Evolutionary conservation across 2,888 invertebrate species (phyloP).

Genomic region (Erebia epiphron): DNA sequence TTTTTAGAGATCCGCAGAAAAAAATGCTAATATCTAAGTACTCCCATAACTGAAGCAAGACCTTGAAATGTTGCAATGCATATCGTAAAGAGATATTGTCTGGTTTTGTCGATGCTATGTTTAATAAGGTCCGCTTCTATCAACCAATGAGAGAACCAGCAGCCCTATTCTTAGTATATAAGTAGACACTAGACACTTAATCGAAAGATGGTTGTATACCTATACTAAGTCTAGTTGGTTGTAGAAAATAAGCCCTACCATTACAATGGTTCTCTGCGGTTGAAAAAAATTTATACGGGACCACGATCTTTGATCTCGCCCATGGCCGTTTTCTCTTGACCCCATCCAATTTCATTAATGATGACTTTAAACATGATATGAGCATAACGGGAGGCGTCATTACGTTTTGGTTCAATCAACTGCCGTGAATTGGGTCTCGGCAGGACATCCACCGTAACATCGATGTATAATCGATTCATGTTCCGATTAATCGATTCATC

Average conservation of each 20-base stretch:
- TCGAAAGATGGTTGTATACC: too few relatives aligned
- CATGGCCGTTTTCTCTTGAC: conserved; percentile 17
- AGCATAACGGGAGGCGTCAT: conserved; percentile 39
- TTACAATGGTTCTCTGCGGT: background rate
- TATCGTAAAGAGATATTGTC: too few relatives aligned
- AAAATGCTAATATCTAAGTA: background rate
- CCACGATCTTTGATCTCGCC: conserved; percentile 13
- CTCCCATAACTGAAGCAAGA: background rate
- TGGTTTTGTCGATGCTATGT: too few relatives aligned
- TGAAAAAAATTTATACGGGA: conserved; percentile 12
- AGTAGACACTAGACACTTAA: too few relatives aligned
- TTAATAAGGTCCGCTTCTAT: too few relatives aligned
- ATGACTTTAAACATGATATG: conserved; percentile 23
- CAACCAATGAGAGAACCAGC: too few relatives aligned
- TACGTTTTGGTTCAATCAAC: conserved; percentile 39
- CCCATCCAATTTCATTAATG: conserved; percentile 19
- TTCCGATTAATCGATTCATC: conserved; percentile 16
- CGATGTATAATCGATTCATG: conserved; percentile 11
- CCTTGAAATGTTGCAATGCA: too few relatives aligned
- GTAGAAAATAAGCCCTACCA: too few relatives aligned
- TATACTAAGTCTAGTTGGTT: too few relatives aligned
- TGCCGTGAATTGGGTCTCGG: conserved; percentile 41
- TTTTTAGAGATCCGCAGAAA: conserved; percentile 1
- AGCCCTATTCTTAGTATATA: too few relatives aligned
- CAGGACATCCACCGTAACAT: conserved; percentile 38